These are phyloP conservation scores for Gymnothorax reevesii DNA, from an alignment of 2,797 vertebrate species.

Conservation along the genomic window DNA sequence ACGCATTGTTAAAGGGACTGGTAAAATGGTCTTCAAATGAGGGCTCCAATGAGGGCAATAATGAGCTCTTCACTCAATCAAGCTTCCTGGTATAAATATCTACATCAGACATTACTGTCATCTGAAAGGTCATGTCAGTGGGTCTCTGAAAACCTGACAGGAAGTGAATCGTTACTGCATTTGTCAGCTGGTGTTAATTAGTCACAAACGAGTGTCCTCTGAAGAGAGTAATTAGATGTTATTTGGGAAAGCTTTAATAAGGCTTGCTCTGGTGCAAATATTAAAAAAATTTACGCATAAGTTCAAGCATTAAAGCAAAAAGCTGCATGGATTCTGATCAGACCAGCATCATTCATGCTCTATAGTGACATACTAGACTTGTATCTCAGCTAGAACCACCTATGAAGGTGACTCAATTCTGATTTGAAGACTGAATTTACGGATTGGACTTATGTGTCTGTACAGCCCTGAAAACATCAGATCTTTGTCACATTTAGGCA, in stretches of 20 bases:
- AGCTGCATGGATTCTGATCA: no score
- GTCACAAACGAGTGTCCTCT: background rate
- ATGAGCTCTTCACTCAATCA: background rate
- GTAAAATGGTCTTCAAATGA: no score
- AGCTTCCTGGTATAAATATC: background rate
- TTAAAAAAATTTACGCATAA: background rate
- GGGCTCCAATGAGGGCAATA: background rate
- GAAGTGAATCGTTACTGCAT: background rate
- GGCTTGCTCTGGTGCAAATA: background rate
- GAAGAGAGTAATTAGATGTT: background rate
- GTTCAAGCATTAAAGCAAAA: no score
- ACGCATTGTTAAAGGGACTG: background rate
- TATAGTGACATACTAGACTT: no score
- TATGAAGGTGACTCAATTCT: no score
- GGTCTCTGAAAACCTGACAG: background rate
- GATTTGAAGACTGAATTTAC: no score
- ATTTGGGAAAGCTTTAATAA: background rate
- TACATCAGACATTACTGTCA: background rate
- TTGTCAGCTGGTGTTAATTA: background rate
- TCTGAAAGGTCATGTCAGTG: background rate
- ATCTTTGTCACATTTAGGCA: no score
- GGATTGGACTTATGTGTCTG: no score
- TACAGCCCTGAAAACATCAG: no score
- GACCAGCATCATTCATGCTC: no score
- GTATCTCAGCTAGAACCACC: no score